Percentiles rank a stretch among this genome's conserved stretches.
Evolutionary conservation across 2,797 vertebrate genomes (phyloP).

Genomic region (Meriones psammophilus): DNA sequence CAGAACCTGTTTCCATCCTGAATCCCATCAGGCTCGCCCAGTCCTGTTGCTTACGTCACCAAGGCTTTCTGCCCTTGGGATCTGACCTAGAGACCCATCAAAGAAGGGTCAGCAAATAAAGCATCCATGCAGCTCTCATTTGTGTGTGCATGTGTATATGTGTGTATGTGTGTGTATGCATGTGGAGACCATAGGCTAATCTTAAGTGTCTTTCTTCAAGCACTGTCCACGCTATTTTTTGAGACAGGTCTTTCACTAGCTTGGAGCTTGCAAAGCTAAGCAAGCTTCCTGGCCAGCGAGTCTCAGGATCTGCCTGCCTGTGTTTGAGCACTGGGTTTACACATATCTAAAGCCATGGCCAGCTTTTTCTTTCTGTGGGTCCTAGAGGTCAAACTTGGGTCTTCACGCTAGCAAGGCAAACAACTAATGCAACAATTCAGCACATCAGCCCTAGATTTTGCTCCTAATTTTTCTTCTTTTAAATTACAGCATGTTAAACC

Average conservation of each 20-base stretch:
- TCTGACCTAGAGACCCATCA: not conserved
- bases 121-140: not conserved
- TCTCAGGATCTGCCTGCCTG: not conserved
- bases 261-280: not conserved
- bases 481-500: not conserved
- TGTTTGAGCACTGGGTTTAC: not conserved
- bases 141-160: no score
- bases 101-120: not conserved
- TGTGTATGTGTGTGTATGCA: accelerated
- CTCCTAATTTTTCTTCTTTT: not conserved
- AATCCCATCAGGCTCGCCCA: accelerated
- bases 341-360: not conserved
- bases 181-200: not conserved
- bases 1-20: not conserved
- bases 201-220: not conserved
- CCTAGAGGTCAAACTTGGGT: not conserved
- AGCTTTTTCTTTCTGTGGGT: not conserved
- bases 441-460: not conserved
- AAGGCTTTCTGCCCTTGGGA: not conserved
- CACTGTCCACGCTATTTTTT: not conserved
- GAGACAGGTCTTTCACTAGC: not conserved
- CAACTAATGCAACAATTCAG: not conserved
- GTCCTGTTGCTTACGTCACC: accelerated
- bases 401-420: not conserved
- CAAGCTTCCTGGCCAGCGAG: not conserved